Base-by-base conservation (phyloP, 2,888 invertebrate species). In the Cryptocephalus moraei region DNA sequence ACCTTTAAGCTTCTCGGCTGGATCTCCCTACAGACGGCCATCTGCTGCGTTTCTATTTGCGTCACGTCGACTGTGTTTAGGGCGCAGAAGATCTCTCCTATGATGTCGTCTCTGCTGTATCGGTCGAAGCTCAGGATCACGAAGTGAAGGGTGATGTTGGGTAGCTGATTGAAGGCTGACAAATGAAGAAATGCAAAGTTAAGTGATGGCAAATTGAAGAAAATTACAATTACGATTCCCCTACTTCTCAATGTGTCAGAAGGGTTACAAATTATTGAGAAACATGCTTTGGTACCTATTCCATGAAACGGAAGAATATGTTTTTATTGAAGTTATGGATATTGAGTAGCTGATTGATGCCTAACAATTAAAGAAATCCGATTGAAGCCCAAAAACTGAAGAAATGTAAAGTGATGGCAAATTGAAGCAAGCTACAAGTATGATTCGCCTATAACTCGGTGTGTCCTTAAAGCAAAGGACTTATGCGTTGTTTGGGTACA, bases 61-160 rank as follows among this genome's bases (percentile, higher is more conserved):
- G 79, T 77, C 45, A 84, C 71, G 61, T 83, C 84, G 31, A 81
- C 75, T 33, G 77, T 75, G 49, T 79, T 77, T 57, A 91, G 71
- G n/a, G 86, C 83, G 60, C 90, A 90, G 60, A 94, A 86, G 47
- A 96, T 91, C 71, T 99, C 97, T 2, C 97, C 99, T 59, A 99
- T 93, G 62, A 99, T 92, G 70, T 97, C 95, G 67, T 99, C 97
- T 13, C 97, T 84, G 33, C 96, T 96, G 69, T 96, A 99, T 67
- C 95, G 86, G 74, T 96, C 95, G 71, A 94, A 96, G 73, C 89
- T 96, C 65, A 90, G 78, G 12, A 93, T 87, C 46, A 92, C 90
- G 70, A 95, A 94, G 74, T 95, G 94, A 45, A 94, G 76, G 6
- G 93, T 94, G 70, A 92, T 91, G 64, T 83, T 84, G 65, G 86